Conservation (phyloP, 2,113 vertebrate species). For the Toxostoma redivivum region DNA sequence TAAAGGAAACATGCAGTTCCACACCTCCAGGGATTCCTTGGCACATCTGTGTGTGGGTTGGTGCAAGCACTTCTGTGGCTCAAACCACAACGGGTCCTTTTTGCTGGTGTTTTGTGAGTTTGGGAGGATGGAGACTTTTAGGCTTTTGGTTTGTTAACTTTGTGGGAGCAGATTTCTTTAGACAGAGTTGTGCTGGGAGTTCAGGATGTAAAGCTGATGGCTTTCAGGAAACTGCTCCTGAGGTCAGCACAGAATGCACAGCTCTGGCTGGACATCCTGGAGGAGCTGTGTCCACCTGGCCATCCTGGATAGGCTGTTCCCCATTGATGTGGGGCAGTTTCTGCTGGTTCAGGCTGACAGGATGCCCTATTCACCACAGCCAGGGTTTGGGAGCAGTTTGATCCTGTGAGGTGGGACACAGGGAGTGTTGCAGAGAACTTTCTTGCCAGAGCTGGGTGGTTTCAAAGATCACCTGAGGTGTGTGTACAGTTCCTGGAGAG, state of each 20-base stretch:
- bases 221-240: background rate
- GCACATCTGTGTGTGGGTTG: background rate
- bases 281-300: background rate
- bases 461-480: background rate
- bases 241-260: background rate
- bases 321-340: fast-evolving
- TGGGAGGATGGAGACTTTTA: background rate
- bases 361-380: background rate
- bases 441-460: background rate
- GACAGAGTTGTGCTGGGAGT: background rate
- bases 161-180: background rate
- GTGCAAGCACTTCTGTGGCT: background rate
- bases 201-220: background rate
- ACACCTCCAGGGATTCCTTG: background rate
- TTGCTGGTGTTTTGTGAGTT: background rate
- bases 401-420: background rate
- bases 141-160: background rate
- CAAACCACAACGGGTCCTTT: background rate
- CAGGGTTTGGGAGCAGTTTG: background rate
- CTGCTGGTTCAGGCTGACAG: background rate
- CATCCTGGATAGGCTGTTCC: background rate
- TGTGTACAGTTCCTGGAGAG: background rate
- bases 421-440: background rate
- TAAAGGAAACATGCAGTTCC: background rate
- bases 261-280: fast-evolving